Conservation (phyloP, 2,888 invertebrate species). For the Oscheius myriophilus region DNA sequence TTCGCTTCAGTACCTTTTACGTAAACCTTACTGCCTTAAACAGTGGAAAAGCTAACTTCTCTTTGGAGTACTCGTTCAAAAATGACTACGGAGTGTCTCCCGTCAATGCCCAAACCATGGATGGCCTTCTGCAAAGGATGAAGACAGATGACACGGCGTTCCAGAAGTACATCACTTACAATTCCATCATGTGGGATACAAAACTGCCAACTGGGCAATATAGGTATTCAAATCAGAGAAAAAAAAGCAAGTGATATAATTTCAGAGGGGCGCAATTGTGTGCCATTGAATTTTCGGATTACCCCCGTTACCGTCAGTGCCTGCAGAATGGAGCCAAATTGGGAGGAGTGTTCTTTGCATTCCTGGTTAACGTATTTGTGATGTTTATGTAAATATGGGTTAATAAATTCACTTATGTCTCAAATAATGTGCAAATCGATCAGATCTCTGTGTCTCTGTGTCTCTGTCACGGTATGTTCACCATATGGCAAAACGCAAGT, state of each 20-base stretch:
- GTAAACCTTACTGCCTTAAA: conserved; percentile 62
- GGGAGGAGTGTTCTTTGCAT: too few relatives aligned
- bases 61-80: conserved; percentile 61
- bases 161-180: conserved; percentile 50
- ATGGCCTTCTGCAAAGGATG: conserved; percentile 41
- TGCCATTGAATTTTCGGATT: conserved; percentile 60
- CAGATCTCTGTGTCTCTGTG: too few relatives aligned
- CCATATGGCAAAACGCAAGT: too few relatives aligned
- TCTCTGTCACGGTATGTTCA: too few relatives aligned
- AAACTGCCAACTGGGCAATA: conserved; percentile 43
- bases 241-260: not conserved
- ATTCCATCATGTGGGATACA: conserved; percentile 46
- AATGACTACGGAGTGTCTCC: conserved; percentile 50
- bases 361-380: too few relatives aligned
- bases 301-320: conserved; percentile 9
- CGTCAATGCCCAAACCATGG: conserved; percentile 35
- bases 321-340: too few relatives aligned
- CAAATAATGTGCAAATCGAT: too few relatives aligned
- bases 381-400: too few relatives aligned
- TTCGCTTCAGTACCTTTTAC: conserved; percentile 59
- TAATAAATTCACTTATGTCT: too few relatives aligned
- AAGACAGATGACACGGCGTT: conserved; percentile 44
- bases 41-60: conserved; percentile 37
- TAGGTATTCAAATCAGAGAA: conserved; percentile 25
- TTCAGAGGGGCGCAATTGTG: conserved; percentile 63